phyloP scores from a whole-genome alignment of 2,888 invertebrate genomes.

The Zele albiditarsus region DNA sequence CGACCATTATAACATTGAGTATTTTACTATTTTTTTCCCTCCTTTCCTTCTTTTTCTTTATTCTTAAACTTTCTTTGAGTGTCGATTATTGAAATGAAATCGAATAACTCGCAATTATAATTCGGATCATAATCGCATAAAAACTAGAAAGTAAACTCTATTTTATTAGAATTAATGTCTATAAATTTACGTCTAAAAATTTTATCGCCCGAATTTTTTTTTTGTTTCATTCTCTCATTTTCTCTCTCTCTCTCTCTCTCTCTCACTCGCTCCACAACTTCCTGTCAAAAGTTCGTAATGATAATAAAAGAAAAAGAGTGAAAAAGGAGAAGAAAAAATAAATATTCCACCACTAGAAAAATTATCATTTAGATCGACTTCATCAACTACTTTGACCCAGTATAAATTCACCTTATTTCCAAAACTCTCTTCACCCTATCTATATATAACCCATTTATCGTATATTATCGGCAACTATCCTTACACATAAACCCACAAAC shows the following conservation, averaged over 20 bases:
- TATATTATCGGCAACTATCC: conserved; percentile 9
- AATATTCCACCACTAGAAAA: not conserved
- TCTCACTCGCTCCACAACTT: no score
- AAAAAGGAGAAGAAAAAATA: not conserved
- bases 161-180: not conserved
- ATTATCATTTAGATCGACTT: conserved; percentile 14
- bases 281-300: not conserved
- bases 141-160: not conserved
- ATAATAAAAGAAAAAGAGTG: not conserved
- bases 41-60: not conserved
- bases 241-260: no score
- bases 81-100: conserved; percentile 3
- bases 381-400: conserved; percentile 21
- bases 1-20: not conserved
- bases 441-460: not conserved
- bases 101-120: not conserved
- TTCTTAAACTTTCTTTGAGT: not conserved
- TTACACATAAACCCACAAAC: not conserved
- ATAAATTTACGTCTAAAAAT: not conserved
- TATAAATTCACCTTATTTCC: conserved; percentile 1
- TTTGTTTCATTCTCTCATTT: not conserved
- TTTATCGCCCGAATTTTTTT: not conserved
- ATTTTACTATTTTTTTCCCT: not conserved
- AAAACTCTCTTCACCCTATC: not conserved
- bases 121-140: not conserved